These are phyloP conservation scores for Dicrurus megarhynchus DNA, from an alignment of 2,113 vertebrate species.

Conservation along the genomic window DNA sequence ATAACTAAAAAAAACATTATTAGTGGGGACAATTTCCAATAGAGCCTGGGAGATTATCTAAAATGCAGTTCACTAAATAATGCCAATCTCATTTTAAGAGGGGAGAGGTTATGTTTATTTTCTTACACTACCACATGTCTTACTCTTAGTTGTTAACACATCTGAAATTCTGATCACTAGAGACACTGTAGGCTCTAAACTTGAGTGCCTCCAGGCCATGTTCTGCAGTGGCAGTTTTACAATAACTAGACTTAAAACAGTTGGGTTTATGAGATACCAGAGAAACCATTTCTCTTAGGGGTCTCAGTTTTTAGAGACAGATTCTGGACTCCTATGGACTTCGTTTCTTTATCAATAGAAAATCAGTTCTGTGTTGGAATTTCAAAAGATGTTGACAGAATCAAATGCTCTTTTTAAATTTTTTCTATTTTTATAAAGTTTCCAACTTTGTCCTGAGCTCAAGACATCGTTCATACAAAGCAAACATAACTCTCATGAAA, in stretches of 20 bases:
- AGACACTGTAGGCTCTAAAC: neutral
- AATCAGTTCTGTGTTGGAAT: neutral
- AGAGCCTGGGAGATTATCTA: neutral
- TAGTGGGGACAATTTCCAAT: neutral
- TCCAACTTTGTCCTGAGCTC: neutral
- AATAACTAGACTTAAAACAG: neutral
- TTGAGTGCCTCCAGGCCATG: neutral
- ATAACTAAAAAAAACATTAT: neutral
- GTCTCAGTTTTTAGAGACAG: neutral
- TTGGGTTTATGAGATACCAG: neutral
- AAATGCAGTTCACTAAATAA: neutral
- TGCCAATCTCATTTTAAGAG: neutral
- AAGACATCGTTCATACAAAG: neutral
- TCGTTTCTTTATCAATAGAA: neutral
- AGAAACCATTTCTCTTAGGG: neutral
- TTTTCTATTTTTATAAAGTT: neutral
- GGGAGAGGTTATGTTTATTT: neutral
- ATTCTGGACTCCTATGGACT: neutral
- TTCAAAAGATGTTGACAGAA: neutral
- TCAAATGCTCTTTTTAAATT: neutral
- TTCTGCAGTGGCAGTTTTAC: conserved; percentile 5
- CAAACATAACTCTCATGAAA: neutral
- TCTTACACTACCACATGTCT: neutral
- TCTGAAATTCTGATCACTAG: neutral
- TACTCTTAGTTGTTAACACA: neutral